Percentiles rank a stretch among this genome's conserved stretches.
Evolutionary conservation across 2,797 vertebrate species (phyloP).

Genomic region (Girardinus metallicus): DNA sequence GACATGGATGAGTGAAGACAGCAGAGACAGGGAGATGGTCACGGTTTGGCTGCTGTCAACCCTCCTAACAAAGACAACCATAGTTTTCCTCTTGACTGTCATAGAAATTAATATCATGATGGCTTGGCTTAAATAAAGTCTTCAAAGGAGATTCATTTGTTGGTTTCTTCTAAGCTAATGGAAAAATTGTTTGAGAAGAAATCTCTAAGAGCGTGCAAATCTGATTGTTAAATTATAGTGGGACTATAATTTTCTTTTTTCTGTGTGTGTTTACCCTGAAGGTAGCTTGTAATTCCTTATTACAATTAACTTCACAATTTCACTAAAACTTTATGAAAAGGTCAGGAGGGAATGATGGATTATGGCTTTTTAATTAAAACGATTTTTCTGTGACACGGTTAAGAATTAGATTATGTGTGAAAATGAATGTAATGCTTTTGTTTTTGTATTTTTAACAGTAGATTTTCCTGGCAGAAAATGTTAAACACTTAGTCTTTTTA

Average conservation of each 20-base stretch:
- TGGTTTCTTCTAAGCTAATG: constrained; percentile 19
- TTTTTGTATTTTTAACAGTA: constrained; percentile 7
- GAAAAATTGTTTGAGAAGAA: not conserved
- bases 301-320: constrained; percentile 55
- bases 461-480: constrained; percentile 19
- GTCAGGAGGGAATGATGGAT: constrained; percentile 72
- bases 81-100: constrained; percentile 3
- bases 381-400: constrained; percentile 25
- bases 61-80: not conserved
- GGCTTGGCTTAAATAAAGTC: constrained; percentile 5
- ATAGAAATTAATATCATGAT: constrained; percentile 14
- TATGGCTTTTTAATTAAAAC: constrained; percentile 59
- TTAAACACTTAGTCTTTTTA: constrained; percentile 31
- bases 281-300: constrained; percentile 54
- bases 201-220: not conserved
- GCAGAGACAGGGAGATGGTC: not conserved
- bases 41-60: not conserved
- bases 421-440: constrained; percentile 23
- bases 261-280: constrained; percentile 21
- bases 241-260: constrained; percentile 17
- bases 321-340: constrained; percentile 69
- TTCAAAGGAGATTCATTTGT: constrained; percentile 10
- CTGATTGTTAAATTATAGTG: constrained; percentile 43
- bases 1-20: not conserved
- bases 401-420: constrained; percentile 34